Evolutionary conservation across 2,113 vertebrate species (phyloP).

Genomic region (Pandion haliaetus): DNA sequence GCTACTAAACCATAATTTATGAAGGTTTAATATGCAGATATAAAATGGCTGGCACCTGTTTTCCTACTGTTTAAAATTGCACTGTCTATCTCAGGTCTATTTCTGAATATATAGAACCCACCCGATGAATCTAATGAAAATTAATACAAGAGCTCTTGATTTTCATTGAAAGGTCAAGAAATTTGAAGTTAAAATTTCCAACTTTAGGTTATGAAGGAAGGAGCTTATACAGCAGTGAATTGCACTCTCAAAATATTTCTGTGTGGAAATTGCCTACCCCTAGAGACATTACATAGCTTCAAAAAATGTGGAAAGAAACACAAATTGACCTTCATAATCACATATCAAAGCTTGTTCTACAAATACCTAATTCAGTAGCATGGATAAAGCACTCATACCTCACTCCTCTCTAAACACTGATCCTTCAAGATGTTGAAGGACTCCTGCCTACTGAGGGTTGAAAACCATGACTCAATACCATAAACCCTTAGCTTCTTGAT

Average conservation of each 20-base stretch:
- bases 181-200: neutral
- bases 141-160: neutral
- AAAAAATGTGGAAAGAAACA: neutral
- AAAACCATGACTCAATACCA: neutral
- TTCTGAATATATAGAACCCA: neutral
- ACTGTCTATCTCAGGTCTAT: neutral
- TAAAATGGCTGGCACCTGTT: neutral
- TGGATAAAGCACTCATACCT: neutral
- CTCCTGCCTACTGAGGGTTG: neutral
- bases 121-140: neutral
- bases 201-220: neutral
- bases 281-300: neutral
- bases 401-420: neutral
- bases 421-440: neutral
- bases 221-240: neutral
- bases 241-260: neutral
- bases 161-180: neutral
- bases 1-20: neutral
- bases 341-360: neutral
- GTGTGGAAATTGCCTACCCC: neutral
- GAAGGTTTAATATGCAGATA: neutral
- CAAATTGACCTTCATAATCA: neutral
- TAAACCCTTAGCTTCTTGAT: neutral
- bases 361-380: neutral
- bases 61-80: neutral